Base-by-base conservation (phyloP, 2,888 invertebrate species). In the Epistrophe grossulariae region DNA sequence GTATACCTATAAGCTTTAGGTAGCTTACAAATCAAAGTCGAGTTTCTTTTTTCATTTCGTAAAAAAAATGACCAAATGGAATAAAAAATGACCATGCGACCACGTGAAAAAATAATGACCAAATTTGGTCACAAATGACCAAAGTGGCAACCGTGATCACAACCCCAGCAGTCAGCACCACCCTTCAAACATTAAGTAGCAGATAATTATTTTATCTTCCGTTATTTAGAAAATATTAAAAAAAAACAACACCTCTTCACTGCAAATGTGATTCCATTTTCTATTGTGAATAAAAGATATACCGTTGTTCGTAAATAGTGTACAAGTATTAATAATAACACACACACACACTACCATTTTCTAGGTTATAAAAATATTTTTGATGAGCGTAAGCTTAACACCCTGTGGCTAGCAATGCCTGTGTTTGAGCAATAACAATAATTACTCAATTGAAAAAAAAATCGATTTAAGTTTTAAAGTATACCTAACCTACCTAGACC, bases 171-270 rank as follows among this genome's bases (percentile, higher is more conserved):
- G 4, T n/a, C 71, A 50, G 50, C 60, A 62, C 28, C 68, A 55
- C 52, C 17, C 31, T 35, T 45, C 50, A 72, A 57, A 43, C 78
- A 55, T 77, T 81, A 78, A 85, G 78, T 81, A 81, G 73, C 77
- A 70, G 81, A 78, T 85, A 85, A 85, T 85, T 81, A 70, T 73
- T 85, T 85, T 78, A 78, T 78, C 70, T 81, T 73, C 43, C 48
- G 45, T 52, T 78, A 68, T 50, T 19, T 57, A 24, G 38, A 52
- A 70, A 70, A 60, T 24, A 35, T 50, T 50, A 19, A 40, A 38
- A 62, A 62, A 43, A 62, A 62, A 62, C 19, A 19, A 24, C 38
- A 38, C 17, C 24, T 15, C 52, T 15, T 55, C 15, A 55, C 2
- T 52, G 13, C 52, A 40, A 31, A 59, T 57, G n/a, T 57, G 57